Percentiles rank a stretch among this genome's conserved stretches.
Conservation (phyloP, 2,113 vertebrate species). For the Heptranchias perlo region DNA sequence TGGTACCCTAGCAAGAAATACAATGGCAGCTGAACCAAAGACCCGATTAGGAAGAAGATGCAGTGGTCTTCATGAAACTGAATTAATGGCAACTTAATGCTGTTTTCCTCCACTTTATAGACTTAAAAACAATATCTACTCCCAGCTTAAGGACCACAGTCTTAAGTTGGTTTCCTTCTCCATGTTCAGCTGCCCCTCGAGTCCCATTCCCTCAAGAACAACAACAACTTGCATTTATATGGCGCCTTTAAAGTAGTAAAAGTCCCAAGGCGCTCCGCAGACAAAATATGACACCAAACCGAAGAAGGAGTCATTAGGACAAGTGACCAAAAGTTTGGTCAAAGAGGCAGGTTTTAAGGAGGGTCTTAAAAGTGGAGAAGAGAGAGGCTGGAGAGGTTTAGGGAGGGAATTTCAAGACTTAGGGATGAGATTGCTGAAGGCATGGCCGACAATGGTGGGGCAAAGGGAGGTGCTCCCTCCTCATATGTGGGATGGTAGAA, state of each 20-base stretch:
- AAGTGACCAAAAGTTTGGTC: not conserved
- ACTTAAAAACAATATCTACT: not conserved
- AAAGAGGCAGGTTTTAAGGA: not conserved
- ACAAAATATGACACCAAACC: not conserved
- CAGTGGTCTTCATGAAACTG: not conserved
- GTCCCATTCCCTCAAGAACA: not conserved
- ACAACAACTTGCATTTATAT: not conserved
- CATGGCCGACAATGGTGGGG: not conserved
- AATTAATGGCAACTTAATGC: not conserved
- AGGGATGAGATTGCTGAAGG: not conserved
- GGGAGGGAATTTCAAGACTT: not conserved
- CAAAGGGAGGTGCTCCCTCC: not conserved
- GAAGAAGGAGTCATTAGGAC: too few species aligned
- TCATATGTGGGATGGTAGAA: not conserved
- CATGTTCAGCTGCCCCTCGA: not conserved
- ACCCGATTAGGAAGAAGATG: not conserved
- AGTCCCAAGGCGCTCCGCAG: not conserved
- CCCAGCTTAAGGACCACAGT: not conserved
- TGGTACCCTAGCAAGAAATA: not conserved
- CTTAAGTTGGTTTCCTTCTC: not conserved
- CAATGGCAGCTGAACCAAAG: not conserved
- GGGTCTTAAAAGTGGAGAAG: not conserved
- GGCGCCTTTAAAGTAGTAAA: not conserved
- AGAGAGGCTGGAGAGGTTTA: not conserved
- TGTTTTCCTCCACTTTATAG: not conserved